Percentiles rank a stretch among this genome's conserved stretches.
phyloP scores from a whole-genome alignment of 2,113 vertebrate genomes.

The Protobothrops mucrosquamatus region DNA sequence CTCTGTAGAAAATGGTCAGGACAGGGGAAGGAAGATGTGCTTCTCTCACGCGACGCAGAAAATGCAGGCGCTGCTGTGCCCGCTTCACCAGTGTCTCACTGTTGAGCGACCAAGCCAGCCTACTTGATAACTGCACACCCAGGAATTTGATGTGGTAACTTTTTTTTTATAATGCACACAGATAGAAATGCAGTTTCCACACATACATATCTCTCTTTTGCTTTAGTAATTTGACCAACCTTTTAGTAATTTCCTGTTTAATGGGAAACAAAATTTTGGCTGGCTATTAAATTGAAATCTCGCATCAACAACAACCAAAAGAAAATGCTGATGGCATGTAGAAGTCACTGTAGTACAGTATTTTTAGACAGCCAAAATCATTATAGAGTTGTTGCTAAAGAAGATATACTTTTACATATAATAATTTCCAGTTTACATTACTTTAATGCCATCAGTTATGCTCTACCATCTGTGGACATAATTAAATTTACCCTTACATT shows the following conservation, averaged over 20 bases:
- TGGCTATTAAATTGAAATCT: slow-evolving; percentile 17
- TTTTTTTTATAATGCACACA: not conserved
- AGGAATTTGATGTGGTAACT: too few species aligned
- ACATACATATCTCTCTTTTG: not conserved
- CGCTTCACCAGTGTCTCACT: too few species aligned
- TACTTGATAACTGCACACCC: too few species aligned
- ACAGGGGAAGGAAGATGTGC: too few species aligned
- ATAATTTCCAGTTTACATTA: slow-evolving; percentile 66
- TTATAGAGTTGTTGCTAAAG: slow-evolving; percentile 52
- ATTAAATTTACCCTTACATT: slow-evolving; percentile 74
- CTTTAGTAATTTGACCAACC: not conserved
- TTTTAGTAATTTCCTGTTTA: slow-evolving; percentile 5
- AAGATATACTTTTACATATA: slow-evolving; percentile 66
- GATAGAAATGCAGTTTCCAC: slow-evolving; percentile 6
- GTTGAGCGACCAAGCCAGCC: too few species aligned
- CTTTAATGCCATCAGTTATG: slow-evolving; percentile 70
- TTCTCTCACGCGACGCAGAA: too few species aligned
- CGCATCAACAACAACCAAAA: not conserved
- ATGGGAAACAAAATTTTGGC: not conserved
- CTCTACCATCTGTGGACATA: slow-evolving; percentile 71
- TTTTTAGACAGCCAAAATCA: slow-evolving; percentile 47
- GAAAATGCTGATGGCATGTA: slow-evolving; percentile 27
- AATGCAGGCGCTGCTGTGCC: too few species aligned
- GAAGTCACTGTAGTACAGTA: slow-evolving; percentile 33
- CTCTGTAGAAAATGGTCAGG: too few species aligned